phyloP scores from a whole-genome alignment of 2,888 invertebrate species.

The Cepaea hortensis region DNA sequence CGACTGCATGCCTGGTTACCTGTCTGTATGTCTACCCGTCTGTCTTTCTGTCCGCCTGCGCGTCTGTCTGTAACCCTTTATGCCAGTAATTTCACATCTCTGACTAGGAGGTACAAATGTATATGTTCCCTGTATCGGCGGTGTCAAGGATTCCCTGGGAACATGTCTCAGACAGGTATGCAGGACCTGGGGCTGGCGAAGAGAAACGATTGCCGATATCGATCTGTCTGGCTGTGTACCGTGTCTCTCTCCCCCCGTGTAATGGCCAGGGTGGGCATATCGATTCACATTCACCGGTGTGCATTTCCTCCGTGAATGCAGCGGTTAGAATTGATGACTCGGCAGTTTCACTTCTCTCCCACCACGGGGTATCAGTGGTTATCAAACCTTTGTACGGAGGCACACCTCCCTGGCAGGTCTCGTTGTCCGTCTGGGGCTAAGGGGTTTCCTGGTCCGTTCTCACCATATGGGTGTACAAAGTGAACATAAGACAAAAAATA shows the following conservation, averaged over 20 bases:
- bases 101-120: too few species aligned
- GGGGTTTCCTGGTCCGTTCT: too few species aligned
- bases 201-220: conserved; percentile 1
- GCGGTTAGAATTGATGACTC: conserved; percentile 39
- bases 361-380: not conserved
- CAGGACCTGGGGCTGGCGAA: not conserved
- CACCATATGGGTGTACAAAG: too few species aligned
- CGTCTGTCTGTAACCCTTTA: too few species aligned
- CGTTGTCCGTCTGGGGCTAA: too few species aligned
- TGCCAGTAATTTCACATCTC: too few species aligned
- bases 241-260: not conserved
- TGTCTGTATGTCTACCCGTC: too few species aligned
- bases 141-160: not conserved
- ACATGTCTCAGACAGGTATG: conserved; percentile 16
- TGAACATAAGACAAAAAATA: too few species aligned
- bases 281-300: conserved; percentile 32
- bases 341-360: not conserved
- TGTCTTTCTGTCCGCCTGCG: too few species aligned
- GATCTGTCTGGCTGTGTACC: conserved; percentile 14
- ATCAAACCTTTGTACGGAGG: too few species aligned
- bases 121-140: not conserved
- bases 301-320: not conserved
- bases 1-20: too few species aligned
- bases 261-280: conserved; percentile 31
- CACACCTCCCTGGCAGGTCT: too few species aligned